Evolutionary conservation across 2,888 invertebrate genomes (phyloP).

Genomic region (Campoplex capitator): DNA sequence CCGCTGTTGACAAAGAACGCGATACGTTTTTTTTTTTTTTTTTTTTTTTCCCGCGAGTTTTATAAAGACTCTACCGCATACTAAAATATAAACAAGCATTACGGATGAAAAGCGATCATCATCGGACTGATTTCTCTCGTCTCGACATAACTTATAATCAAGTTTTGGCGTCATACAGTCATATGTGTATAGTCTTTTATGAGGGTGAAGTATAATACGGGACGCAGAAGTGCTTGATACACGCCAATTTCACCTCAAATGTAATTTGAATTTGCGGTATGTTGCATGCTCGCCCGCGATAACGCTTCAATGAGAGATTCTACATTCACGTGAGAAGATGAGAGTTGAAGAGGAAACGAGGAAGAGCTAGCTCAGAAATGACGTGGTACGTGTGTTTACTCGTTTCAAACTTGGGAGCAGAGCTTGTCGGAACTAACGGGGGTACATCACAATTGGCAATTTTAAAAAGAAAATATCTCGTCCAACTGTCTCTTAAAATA

Average conservation of each 20-base stretch:
- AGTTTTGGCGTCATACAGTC: not conserved
- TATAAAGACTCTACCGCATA: not conserved
- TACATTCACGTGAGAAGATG: slow-evolving; percentile 20
- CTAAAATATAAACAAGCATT: not conserved
- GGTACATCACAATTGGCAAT: not conserved
- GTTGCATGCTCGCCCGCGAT: slow-evolving; percentile 51
- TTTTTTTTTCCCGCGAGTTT: not conserved
- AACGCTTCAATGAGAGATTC: slow-evolving; percentile 61
- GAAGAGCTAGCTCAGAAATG: not conserved
- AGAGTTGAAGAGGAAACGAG: slow-evolving; percentile 2
- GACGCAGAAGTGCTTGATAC: slow-evolving; percentile 48
- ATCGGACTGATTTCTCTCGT: not conserved
- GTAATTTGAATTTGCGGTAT: slow-evolving; percentile 62
- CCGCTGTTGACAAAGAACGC: too few species aligned
- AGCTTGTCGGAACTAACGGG: slow-evolving; percentile 47
- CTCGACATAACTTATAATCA: not conserved
- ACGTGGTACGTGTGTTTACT: not conserved
- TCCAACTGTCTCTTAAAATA: too few species aligned
- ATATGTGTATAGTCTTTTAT: not conserved
- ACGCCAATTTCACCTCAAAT: slow-evolving; percentile 59
- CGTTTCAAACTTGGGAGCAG: slow-evolving; percentile 31
- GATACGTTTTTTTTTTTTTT: too few species aligned
- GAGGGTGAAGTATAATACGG: slow-evolving; percentile 30
- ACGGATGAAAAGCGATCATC: not conserved
- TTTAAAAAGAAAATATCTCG: not conserved